A percentile compares a stretch with the other conserved stretches of the same genome.
Conservation (phyloP, 64 coral and sea anemone genomes). For the Actinia tenebrosa region DNA sequence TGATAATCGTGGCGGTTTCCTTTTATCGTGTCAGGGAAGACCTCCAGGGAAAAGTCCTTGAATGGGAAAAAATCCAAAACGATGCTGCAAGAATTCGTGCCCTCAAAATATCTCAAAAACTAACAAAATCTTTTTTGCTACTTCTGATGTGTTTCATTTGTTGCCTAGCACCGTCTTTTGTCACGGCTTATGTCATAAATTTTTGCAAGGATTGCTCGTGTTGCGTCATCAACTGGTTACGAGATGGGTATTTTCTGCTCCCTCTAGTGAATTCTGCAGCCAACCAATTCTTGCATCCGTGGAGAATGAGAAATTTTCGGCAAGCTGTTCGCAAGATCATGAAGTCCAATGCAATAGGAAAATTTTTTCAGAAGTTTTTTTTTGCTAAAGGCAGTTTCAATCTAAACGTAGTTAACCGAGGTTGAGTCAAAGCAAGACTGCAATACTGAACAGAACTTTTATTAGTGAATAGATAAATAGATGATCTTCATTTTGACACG, state of each 20-base stretch:
- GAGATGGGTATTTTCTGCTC: slow-evolving; percentile 31
- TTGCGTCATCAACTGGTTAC: slow-evolving; percentile 36
- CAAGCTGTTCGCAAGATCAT: slow-evolving; percentile 20
- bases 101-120: background rate
- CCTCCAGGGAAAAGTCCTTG: background rate
- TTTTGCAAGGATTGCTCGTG: slow-evolving; percentile 26
- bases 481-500: no score
- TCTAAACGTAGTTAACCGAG: background rate
- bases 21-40: slow-evolving; percentile 1
- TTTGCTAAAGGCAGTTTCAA: background rate
- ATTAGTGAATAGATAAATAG: no score
- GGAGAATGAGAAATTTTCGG: slow-evolving; percentile 37
- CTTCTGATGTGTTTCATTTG: slow-evolving; percentile 27
- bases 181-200: slow-evolving; percentile 39
- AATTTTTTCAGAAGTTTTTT: background rate
- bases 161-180: slow-evolving; percentile 22
- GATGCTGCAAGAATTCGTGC: background rate
- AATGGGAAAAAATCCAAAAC: background rate
- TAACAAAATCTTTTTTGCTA: slow-evolving; percentile 22
- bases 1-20: background rate
- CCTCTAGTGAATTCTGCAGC: slow-evolving; percentile 34
- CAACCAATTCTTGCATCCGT: slow-evolving; percentile 51
- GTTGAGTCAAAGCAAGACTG: background rate
- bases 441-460: no score
- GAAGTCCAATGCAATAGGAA: background rate